Conservation (phyloP, 2,113 vertebrate species). For the Tringa solitaria region DNA sequence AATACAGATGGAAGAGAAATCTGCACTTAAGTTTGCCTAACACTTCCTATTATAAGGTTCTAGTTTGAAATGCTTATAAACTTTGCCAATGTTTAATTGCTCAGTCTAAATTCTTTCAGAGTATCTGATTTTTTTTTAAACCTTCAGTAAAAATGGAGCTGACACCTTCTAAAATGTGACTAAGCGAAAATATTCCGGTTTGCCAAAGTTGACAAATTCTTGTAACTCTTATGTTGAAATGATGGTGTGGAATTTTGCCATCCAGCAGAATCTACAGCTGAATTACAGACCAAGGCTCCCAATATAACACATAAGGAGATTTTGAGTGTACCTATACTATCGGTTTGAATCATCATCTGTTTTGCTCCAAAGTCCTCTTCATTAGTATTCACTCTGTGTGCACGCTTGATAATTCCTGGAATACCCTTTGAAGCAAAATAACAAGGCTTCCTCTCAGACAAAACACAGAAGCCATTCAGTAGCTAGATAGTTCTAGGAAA, state of each 20-base stretch:
- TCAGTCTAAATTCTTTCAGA: neutral
- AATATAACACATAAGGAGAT: neutral
- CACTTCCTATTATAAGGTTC: neutral
- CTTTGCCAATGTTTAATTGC: neutral
- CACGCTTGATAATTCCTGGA: neutral
- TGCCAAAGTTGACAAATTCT: neutral
- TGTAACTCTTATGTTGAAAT: neutral
- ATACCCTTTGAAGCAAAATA: neutral
- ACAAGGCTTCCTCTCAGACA: neutral
- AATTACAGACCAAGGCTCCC: neutral
- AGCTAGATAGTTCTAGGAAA: neutral
- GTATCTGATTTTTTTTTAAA: neutral
- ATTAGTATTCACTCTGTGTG: neutral
- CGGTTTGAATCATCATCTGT: neutral
- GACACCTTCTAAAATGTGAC: neutral
- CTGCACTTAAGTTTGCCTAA: slow-evolving; percentile 3
- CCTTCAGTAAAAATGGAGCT: neutral
- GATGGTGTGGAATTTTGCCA: neutral
- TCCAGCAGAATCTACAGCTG: neutral
- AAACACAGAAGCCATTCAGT: neutral
- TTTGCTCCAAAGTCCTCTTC: neutral
- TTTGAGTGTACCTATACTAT: neutral
- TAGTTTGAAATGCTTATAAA: neutral
- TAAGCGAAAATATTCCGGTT: neutral
- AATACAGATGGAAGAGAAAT: slow-evolving; percentile 40